Conservation (phyloP, 2,888 invertebrate species). For the Trachelus stipa region DNA sequence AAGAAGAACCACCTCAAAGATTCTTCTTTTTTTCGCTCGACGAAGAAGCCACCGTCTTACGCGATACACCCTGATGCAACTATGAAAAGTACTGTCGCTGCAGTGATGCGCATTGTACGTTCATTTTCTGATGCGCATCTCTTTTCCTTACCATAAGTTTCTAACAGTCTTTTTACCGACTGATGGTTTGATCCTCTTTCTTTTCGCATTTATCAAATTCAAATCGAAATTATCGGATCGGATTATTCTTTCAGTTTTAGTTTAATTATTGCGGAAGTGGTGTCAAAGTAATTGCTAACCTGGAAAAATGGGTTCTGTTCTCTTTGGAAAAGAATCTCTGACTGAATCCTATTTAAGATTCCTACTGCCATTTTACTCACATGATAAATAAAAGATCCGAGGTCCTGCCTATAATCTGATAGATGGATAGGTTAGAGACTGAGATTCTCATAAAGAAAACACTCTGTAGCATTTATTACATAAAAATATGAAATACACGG, state of each 20-base stretch:
- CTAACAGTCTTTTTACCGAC: neutral
- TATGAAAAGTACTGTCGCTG: neutral
- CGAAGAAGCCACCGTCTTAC: neutral
- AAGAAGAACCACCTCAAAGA: neutral
- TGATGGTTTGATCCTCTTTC: neutral
- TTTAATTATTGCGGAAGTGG: no score
- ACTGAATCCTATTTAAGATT: no score
- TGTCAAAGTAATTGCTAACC: no score
- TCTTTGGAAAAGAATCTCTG: no score
- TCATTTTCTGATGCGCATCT: neutral
- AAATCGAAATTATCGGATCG: no score
- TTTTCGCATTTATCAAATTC: no score
- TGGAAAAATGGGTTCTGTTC: no score
- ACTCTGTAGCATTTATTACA: neutral
- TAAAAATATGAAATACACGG: neutral
- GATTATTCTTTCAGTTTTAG: no score
- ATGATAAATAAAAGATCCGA: no score
- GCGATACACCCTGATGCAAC: neutral
- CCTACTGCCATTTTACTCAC: no score
- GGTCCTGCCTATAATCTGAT: neutral
- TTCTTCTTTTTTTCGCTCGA: neutral
- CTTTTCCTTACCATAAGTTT: neutral
- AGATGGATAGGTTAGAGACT: neutral
- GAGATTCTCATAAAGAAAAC: neutral
- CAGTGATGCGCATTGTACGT: neutral